Conservation (phyloP, 2,797 vertebrate genomes). For the Lemur catta region DNA sequence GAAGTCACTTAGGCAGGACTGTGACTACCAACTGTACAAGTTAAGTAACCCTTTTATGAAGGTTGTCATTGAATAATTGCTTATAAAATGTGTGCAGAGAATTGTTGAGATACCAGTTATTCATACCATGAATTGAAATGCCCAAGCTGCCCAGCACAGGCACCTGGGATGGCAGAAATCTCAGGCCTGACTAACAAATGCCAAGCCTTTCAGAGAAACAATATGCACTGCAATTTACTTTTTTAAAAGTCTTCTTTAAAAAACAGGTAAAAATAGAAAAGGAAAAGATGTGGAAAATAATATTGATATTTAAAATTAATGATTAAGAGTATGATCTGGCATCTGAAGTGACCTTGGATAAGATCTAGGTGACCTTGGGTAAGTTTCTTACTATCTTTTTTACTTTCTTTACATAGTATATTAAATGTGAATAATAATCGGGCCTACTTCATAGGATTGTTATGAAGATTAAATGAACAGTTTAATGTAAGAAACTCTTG, state of each 20-base stretch:
- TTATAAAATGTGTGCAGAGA: not conserved
- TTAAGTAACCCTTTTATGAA: not conserved
- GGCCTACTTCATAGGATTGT: not conserved
- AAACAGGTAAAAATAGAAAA: not conserved
- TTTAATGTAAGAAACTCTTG: not conserved
- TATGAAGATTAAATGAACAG: not conserved
- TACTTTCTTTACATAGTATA: not conserved
- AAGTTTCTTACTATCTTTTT: not conserved
- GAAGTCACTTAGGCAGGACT: not conserved
- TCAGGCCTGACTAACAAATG: not conserved
- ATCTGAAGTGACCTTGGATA: not conserved
- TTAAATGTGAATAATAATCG: not conserved
- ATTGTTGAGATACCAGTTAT: not conserved
- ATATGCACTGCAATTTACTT: not conserved
- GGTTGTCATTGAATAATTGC: not conserved
- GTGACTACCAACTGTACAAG: not conserved
- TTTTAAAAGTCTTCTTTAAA: not conserved
- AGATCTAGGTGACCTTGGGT: not conserved
- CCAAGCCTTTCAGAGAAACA: not conserved
- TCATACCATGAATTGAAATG: not conserved
- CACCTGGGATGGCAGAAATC: not conserved
- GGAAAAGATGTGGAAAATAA: not conserved
- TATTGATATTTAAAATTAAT: not conserved
- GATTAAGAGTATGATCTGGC: not conserved
- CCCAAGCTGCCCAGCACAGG: not conserved